phyloP scores from a whole-genome alignment of 2,113 vertebrate species.

The Riparia riparia region DNA sequence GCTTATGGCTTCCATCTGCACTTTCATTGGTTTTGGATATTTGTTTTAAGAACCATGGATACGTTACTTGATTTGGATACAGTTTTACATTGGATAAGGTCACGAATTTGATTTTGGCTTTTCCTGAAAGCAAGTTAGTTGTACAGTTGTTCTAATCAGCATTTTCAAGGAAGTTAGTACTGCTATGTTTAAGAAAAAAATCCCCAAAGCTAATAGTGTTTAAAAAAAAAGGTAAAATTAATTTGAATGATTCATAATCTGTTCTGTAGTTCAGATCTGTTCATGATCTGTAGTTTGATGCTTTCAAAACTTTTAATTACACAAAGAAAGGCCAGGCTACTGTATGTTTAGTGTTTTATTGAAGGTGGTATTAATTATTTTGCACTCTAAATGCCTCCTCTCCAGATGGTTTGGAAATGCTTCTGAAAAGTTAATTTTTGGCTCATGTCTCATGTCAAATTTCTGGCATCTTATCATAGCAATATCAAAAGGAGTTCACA shows the following conservation, averaged over 20 bases:
- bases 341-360: background rate
- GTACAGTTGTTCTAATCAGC: background rate
- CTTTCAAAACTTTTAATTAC: slow-evolving; percentile 25
- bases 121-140: background rate
- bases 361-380: slow-evolving; percentile 62
- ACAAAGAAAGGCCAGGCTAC: slow-evolving; percentile 26
- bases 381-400: background rate
- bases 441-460: background rate
- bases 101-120: background rate
- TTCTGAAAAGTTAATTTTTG: slow-evolving; percentile 66
- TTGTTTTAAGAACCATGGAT: background rate
- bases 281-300: background rate
- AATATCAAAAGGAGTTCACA: slow-evolving; percentile 19
- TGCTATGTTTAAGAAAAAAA: background rate
- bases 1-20: slow-evolving; percentile 44
- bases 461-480: slow-evolving; percentile 32
- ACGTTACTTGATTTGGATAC: background rate
- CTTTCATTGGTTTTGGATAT: background rate
- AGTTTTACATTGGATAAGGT: background rate
- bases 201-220: fast-evolving
- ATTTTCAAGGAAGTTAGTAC: background rate
- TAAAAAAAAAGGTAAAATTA: background rate
- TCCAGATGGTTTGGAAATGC: slow-evolving; percentile 65
- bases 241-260: background rate
- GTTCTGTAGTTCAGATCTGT: background rate